These are phyloP conservation scores for Tonatia bakeri DNA, from an alignment of 2,113 vertebrate genomes.

Conservation along the genomic window DNA sequence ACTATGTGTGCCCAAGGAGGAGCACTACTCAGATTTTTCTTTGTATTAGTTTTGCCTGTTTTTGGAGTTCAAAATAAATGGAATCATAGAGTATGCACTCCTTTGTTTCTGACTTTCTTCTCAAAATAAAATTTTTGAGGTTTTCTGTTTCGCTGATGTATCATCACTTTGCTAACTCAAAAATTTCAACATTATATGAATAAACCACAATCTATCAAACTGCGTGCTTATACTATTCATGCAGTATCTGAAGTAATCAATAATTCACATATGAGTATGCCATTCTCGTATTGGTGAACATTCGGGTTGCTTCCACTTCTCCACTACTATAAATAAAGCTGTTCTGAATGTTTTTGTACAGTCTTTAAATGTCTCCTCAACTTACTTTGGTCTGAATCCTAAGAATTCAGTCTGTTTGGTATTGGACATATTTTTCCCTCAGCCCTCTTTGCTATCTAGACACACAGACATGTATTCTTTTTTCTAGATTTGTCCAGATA, in stretches of 20 bases:
- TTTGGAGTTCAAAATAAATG: background rate
- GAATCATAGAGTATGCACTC: background rate
- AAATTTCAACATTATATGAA: background rate
- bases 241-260: background rate
- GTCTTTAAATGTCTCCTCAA: background rate
- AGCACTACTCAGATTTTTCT: background rate
- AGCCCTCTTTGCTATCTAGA: background rate
- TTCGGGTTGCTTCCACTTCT: background rate
- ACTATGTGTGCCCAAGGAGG: background rate
- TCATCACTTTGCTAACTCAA: background rate
- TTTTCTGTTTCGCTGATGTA: background rate
- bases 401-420: background rate
- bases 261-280: background rate
- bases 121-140: conserved; percentile 7
- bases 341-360: background rate
- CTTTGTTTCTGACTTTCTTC: conserved; percentile 12
- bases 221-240: background rate
- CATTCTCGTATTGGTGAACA: background rate
- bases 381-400: background rate
- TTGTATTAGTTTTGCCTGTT: background rate
- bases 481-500: conserved; percentile 31
- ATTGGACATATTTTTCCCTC: background rate
- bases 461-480: background rate
- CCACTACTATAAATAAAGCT: background rate
- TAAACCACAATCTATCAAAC: background rate